A percentile compares a stretch with the other conserved stretches of the same genome.
phyloP scores from a whole-genome alignment of 2,797 vertebrate species.

The Chrosomus eos region DNA sequence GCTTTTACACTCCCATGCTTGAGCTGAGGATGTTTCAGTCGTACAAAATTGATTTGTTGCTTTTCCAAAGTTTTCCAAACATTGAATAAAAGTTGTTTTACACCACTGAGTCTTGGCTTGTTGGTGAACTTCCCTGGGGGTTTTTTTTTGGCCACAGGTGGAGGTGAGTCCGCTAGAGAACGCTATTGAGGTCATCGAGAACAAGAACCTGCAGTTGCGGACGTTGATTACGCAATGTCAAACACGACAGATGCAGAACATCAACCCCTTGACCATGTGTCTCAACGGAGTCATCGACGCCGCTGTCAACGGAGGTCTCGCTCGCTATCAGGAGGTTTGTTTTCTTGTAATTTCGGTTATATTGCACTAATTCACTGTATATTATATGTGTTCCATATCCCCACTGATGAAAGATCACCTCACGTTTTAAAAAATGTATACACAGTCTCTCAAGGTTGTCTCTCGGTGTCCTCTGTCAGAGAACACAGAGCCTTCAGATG shows the following conservation, averaged over 20 bases:
- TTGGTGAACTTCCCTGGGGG: neutral
- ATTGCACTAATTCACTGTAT: neutral
- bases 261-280: constrained; percentile 98
- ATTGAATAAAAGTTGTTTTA: neutral
- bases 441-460: neutral
- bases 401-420: neutral
- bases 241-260: constrained; percentile 94
- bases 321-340: constrained; percentile 94
- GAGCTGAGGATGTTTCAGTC: neutral
- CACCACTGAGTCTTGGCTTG: neutral
- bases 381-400: neutral
- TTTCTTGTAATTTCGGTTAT: neutral
- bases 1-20: neutral
- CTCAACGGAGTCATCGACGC: constrained; percentile 98
- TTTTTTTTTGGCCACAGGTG: constrained; percentile 75
- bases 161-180: constrained; percentile 98
- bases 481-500: neutral
- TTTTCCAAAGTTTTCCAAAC: neutral
- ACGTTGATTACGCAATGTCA: constrained; percentile 95
- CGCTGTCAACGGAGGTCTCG: constrained; percentile 95
- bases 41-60: neutral
- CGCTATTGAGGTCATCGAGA: constrained; percentile 96
- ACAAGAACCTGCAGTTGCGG: constrained; percentile 94
- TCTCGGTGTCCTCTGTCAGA: neutral
- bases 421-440: neutral